These are phyloP conservation scores for Ciconia boyciana DNA, from an alignment of 2,113 vertebrate genomes.

Conservation along the genomic window DNA sequence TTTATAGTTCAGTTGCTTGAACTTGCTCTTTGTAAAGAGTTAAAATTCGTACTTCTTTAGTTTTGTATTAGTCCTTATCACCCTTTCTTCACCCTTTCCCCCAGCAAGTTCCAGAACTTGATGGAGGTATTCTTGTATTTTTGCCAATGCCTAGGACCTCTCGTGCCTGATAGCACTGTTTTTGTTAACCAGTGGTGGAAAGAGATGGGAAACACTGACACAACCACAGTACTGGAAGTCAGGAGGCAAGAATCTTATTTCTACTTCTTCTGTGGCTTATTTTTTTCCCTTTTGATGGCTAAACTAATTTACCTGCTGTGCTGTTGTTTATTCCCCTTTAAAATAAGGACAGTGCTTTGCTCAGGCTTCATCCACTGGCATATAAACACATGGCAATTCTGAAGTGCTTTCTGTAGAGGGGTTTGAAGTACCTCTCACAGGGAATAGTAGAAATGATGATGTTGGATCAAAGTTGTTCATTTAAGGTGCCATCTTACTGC, in stretches of 20 bases:
- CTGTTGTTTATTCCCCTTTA: not conserved
- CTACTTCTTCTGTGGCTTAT: not conserved
- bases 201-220: not conserved
- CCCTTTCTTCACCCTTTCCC: not conserved
- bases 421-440: rapidly evolving
- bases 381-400: not conserved
- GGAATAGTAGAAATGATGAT: not conserved
- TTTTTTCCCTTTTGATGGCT: not conserved
- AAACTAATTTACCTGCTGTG: not conserved
- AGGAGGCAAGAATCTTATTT: not conserved
- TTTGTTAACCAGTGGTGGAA: not conserved
- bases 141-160: not conserved
- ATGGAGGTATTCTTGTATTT: not conserved
- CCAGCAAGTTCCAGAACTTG: not conserved
- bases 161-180: rapidly evolving
- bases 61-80: not conserved
- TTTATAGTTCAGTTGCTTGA: not conserved
- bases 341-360: not conserved
- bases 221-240: not conserved
- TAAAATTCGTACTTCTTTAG: not conserved
- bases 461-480: not conserved
- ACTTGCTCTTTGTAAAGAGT: not conserved
- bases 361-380: not conserved
- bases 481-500: not conserved
- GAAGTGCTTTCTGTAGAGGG: not conserved